phyloP scores from a whole-genome alignment of 2,113 vertebrate species.

The Gallinago undulata region DNA sequence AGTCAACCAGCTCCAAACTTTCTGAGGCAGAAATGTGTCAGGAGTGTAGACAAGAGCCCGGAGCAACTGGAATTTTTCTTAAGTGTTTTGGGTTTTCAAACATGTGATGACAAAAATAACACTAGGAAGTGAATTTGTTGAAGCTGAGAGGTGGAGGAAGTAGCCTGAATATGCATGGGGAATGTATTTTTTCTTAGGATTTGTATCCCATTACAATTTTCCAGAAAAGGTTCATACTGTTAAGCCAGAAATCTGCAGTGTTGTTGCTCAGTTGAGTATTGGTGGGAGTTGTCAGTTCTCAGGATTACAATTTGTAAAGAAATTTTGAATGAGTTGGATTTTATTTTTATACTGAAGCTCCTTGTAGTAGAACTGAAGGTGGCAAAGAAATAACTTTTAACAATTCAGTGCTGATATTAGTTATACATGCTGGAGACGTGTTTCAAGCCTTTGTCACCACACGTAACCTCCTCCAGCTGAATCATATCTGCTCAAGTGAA shows the following conservation, averaged over 20 bases:
- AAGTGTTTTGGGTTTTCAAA: background rate
- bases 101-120: background rate
- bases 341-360: background rate
- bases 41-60: background rate
- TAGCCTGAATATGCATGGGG: background rate
- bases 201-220: background rate
- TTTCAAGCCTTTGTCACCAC: background rate
- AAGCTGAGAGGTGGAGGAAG: background rate
- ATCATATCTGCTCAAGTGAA: background rate
- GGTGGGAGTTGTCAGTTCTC: background rate
- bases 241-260: background rate
- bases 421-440: background rate
- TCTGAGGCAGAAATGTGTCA: background rate
- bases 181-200: background rate
- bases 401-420: background rate
- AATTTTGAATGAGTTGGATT: background rate
- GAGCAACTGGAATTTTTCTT: background rate
- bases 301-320: background rate
- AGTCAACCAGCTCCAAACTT: background rate
- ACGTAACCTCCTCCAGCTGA: background rate
- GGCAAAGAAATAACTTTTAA: background rate
- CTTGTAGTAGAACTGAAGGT: background rate
- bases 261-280: background rate
- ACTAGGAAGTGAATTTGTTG: background rate
- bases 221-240: background rate